Base-by-base conservation (phyloP, 2,113 vertebrate species). In the Equus quagga region DNA sequence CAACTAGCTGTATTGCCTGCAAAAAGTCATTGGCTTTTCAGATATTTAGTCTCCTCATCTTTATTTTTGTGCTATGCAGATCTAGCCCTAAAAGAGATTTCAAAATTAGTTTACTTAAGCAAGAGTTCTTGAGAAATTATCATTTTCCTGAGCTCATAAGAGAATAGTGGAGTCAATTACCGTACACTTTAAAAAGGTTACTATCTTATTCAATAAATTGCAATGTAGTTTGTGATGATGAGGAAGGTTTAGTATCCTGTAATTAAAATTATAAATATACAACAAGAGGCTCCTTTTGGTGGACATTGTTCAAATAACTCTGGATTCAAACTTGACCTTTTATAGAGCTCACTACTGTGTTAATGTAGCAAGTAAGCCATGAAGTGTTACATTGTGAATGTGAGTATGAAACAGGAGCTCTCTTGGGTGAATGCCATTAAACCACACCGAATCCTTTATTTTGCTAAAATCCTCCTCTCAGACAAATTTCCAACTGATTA, bases 401-500 rank as follows among this genome's bases (percentile, higher is more conserved):
- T 82, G 89, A 96, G 60, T 96, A 64, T 96, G 96, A 89, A 83
- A 67, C n/a, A 70, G 49, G n/a, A 90, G 58, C 33, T 56, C 60
- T 75, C 64, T 69, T 84, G 78, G 28, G 76, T 41, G 81, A 87
- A 78, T 94, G 65, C 46, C 89, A 60, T 1, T 49, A 60, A 94
- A 73, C 58, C 19, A 82, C 46, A 91, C 54, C 44, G 88, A 89
- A 91, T 65, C 46, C 23, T 87, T 92, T 75, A 64, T 64, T 93
- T 88, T 70, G 6, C 19, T 83, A 92, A 79, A 86, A 83, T 92
- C 15, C 9, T 51, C 33, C 19, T 72, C 51, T 78, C 41, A 85
- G 49, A 69, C 65, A 72, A 72, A 62, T 89, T 90, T 93, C 89
- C 82, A 89, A 46, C 21, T 93, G 67, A 93, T 51, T 89, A 93